Evolutionary conservation across 2,113 vertebrate genomes (phyloP), one percentile per base, ranked within the genome.

Genomic region (Scalopus aquaticus): DNA sequence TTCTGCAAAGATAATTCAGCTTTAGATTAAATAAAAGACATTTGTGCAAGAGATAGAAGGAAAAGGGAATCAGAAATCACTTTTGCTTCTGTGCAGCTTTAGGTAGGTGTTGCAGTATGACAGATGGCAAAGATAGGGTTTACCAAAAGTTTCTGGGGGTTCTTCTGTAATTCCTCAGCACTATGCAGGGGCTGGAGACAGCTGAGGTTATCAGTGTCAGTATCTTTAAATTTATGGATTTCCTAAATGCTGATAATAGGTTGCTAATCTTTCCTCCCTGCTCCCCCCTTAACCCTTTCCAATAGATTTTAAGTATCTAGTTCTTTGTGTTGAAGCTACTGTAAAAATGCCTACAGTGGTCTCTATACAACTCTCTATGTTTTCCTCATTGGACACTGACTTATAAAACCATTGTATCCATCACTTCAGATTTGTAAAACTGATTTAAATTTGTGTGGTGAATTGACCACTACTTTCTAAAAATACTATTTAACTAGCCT

Each of bases 361-460:
- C 42, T 92, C 35, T 91, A n/a, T n/a, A n/a, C n/a, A n/a, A n/a
- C n/a, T n/a, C n/a, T n/a, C n/a, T n/a, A n/a, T n/a, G 32, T 49
- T 78, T 83, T 78, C 26, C 51, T 79, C 17, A 42, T 5, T 85
- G 42, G 81, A 35, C 7, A 94, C 20, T 93, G 64, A 69, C 19
- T 70, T 20, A 73, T 44, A 78, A 88, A 70, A 19, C 28, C 62
- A 74, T 67, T 88, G 46, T 69, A 64, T 32, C 15, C 9, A 2
- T 85, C 35, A 62, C 17, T 80, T 42, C 35, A 20, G 70, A 35
- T 80, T 82, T 62, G 11, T 78, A 81, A 93, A 91, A 42, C 12
- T 49, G n/a, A 85, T 78, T 82, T 78, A 72, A 91, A 49, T 73
- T 58, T 94, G 12, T 72, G 70, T 91, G 58, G 26, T 89, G 67